Evolutionary conservation across 2,888 invertebrate species (phyloP).

Genomic region (Athrips mouffetella): DNA sequence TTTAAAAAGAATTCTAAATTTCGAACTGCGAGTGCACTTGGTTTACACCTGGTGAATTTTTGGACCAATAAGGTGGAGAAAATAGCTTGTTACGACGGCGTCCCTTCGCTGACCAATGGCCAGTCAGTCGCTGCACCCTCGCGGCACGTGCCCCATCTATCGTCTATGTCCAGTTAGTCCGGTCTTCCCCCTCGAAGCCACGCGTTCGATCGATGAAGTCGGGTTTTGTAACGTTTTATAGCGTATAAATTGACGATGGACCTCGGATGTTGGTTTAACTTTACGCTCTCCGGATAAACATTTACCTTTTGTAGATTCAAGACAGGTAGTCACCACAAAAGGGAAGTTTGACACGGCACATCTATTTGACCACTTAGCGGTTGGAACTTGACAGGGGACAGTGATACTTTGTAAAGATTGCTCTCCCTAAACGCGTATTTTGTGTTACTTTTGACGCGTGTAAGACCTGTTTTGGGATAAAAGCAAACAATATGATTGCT

Average conservation of each 20-base stretch:
- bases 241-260: slow-evolving; percentile 62
- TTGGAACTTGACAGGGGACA: slow-evolving; percentile 50
- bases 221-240: slow-evolving; percentile 42
- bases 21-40: neutral
- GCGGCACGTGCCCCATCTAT: slow-evolving; percentile 56
- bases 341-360: slow-evolving; percentile 60
- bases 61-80: slow-evolving; percentile 43
- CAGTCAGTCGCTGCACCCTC: slow-evolving; percentile 54
- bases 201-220: slow-evolving; percentile 33
- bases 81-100: slow-evolving; percentile 22
- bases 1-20: neutral
- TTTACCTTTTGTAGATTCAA: slow-evolving; percentile 52
- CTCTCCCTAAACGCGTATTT: slow-evolving; percentile 60
- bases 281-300: slow-evolving; percentile 53
- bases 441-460: slow-evolving; percentile 58
- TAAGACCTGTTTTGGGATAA: slow-evolving; percentile 52
- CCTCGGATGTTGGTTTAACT: slow-evolving; percentile 63
- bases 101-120: slow-evolving; percentile 62
- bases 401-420: slow-evolving; percentile 49
- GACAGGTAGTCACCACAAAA: slow-evolving; percentile 63
- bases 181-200: slow-evolving; percentile 25
- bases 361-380: slow-evolving; percentile 68
- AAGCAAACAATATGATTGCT: slow-evolving; percentile 39
- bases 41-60: slow-evolving; percentile 56
- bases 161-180: slow-evolving; percentile 38